These are phyloP conservation scores for Piliocolobus tephrosceles DNA, from an alignment of 2,113 vertebrate genomes.

Conservation along the genomic window DNA sequence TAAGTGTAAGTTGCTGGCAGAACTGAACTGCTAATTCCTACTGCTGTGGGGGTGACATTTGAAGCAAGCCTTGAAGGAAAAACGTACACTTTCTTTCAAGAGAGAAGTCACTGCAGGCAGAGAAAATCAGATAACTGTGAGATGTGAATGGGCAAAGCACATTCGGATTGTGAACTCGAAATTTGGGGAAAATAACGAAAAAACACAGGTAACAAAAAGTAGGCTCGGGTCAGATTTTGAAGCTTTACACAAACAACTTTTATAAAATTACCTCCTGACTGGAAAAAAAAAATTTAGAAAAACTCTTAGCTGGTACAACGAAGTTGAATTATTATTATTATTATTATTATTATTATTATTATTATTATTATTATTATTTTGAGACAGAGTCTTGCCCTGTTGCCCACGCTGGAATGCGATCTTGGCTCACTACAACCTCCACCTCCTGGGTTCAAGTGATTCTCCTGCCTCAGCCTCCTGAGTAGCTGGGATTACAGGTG, in stretches of 20 bases:
- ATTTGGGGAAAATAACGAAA: not conserved
- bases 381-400: too few species aligned
- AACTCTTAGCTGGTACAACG: not conserved
- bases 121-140: not conserved
- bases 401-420: too few species aligned
- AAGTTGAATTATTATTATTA: not conserved
- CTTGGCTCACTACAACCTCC: too few species aligned
- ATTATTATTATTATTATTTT: too few species aligned
- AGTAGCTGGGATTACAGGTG: too few species aligned
- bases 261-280: not conserved
- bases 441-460: too few species aligned
- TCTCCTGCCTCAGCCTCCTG: too few species aligned
- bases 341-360: too few species aligned
- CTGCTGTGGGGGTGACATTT: not conserved
- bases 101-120: not conserved
- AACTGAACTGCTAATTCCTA: conserved; percentile 2
- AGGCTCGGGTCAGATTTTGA: not conserved
- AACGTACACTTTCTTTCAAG: conserved; percentile 5
- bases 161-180: not conserved
- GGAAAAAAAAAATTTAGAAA: not conserved
- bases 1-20: not conserved
- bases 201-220: not conserved
- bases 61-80: conserved; percentile 15
- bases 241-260: conserved; percentile 25
- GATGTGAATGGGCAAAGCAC: not conserved